These are phyloP conservation scores for Scomber scombrus DNA, from an alignment of 2,113 vertebrate genomes.

Conservation along the genomic window DNA sequence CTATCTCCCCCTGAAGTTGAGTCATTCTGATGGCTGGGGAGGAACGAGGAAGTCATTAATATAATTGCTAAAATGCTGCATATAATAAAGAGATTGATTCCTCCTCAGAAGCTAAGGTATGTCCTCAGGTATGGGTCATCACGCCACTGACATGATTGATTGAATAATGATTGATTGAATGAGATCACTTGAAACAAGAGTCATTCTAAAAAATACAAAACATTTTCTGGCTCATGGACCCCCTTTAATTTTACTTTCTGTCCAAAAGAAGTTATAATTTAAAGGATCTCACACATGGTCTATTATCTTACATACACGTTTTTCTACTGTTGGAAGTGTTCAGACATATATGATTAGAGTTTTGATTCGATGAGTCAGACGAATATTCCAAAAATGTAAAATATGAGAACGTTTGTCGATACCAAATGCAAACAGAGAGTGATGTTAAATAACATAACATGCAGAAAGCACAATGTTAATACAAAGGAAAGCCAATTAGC, in stretches of 20 bases:
- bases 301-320: not conserved
- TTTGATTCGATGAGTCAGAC: not conserved
- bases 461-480: not conserved
- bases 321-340: not conserved
- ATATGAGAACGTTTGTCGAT: not conserved
- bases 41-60: not conserved
- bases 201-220: not conserved
- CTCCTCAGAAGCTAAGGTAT: not conserved
- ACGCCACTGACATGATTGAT: constrained; percentile 20
- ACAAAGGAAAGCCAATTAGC: not conserved
- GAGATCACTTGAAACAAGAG: not conserved
- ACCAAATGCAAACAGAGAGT: not conserved
- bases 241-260: not conserved
- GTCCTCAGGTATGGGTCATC: not conserved
- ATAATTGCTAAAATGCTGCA: not conserved
- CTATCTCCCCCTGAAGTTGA: not conserved
- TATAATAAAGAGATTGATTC: constrained; percentile 2
- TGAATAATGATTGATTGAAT: constrained; percentile 27
- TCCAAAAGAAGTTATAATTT: not conserved
- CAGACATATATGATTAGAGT: not conserved
- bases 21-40: not conserved
- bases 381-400: not conserved
- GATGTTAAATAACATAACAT: not conserved
- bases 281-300: not conserved
- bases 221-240: constrained; percentile 1